These are phyloP conservation scores for Daktulosphaira vitifoliae DNA, from an alignment of 1,140 invertebrate genomes.

Conservation along the genomic window DNA sequence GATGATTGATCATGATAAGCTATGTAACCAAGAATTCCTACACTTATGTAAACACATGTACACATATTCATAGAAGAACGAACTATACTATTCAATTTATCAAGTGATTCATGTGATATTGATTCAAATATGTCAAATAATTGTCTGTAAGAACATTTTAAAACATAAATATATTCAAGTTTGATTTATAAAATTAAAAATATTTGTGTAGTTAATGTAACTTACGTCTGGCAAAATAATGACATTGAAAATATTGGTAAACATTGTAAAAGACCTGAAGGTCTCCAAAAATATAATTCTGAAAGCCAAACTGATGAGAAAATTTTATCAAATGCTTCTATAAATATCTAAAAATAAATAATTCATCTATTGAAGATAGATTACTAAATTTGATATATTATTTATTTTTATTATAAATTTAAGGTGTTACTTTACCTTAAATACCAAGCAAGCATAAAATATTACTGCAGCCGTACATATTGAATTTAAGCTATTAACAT, in stretches of 20 bases:
- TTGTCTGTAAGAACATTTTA: slow-evolving; percentile 53
- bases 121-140: slow-evolving; percentile 92
- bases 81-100: slow-evolving; percentile 80
- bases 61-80: slow-evolving; percentile 85
- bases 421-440: slow-evolving; percentile 62
- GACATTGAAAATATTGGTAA: slow-evolving; percentile 93
- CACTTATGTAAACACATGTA: slow-evolving; percentile 71
- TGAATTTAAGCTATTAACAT: slow-evolving; percentile 80
- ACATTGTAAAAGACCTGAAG: slow-evolving; percentile 74
- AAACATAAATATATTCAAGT: neutral
- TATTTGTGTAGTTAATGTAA: neutral
- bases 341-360: slow-evolving; percentile 53
- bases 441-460: slow-evolving; percentile 81
- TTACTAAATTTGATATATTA: too few species aligned
- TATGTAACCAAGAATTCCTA: slow-evolving; percentile 92
- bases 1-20: slow-evolving; percentile 74
- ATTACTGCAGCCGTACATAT: slow-evolving; percentile 80
- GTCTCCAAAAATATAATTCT: slow-evolving; percentile 73
- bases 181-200: too few species aligned
- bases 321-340: slow-evolving; percentile 64
- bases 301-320: slow-evolving; percentile 62
- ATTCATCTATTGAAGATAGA: too few species aligned
- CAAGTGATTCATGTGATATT: slow-evolving; percentile 74
- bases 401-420: too few species aligned
- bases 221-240: slow-evolving; percentile 83